Percentiles rank a stretch among this genome's conserved stretches.
Conservation (phyloP, 1,140 invertebrate species). For the Papilio dardanus region DNA sequence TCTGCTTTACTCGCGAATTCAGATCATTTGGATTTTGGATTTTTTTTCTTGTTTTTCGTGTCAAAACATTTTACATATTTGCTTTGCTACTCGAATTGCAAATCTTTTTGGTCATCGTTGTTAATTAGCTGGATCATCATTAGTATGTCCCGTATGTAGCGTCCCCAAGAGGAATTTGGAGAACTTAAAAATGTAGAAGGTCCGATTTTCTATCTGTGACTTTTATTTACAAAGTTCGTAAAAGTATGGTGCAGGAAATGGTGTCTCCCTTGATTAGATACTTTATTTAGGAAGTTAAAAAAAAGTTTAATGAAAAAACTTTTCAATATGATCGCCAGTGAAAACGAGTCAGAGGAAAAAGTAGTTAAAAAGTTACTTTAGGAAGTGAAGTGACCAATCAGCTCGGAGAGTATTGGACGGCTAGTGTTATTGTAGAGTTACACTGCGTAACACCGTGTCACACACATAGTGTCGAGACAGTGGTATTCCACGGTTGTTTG, state of each 20-base stretch:
- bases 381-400: background rate
- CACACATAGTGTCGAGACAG: too few species aligned
- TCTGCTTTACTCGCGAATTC: background rate
- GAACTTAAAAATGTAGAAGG: background rate
- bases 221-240: constrained; percentile 13
- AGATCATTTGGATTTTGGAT: background rate
- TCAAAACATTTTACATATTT: background rate
- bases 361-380: background rate
- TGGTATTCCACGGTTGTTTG: too few species aligned
- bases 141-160: too few species aligned
- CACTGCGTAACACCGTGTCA: too few species aligned
- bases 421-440: background rate
- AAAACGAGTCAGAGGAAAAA: constrained; percentile 6
- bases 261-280: background rate
- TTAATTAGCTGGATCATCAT: too few species aligned
- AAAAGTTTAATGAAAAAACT: constrained; percentile 21
- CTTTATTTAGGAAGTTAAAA: constrained; percentile 10
- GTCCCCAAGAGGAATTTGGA: too few species aligned
- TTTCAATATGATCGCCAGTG: constrained; percentile 13
- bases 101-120: too few species aligned
- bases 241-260: background rate
- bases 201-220: background rate
- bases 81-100: too few species aligned
- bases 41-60: background rate
- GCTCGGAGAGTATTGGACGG: background rate